A percentile compares a stretch with the other conserved stretches of the same genome.
phyloP scores from a whole-genome alignment of 2,888 invertebrate genomes.

The Lasioglossum oenotherae region DNA sequence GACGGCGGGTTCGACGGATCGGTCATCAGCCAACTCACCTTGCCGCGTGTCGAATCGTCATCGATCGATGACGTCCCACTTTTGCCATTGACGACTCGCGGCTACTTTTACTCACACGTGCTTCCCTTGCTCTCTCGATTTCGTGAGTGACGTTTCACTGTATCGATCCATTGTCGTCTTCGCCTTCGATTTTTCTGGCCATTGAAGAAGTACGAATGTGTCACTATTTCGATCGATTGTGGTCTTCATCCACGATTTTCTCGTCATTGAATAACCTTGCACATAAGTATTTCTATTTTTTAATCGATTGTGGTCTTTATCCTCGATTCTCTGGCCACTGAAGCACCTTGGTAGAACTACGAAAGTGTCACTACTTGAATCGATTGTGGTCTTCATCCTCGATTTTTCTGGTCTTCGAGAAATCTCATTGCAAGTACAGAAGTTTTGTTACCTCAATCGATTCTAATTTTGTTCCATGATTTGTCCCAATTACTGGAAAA shows the following conservation, averaged over 20 bases:
- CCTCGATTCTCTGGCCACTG: background rate
- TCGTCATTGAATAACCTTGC: background rate
- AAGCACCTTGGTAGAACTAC: background rate
- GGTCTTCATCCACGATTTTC: background rate
- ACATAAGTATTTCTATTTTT: too few relatives aligned
- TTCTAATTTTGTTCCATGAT: background rate
- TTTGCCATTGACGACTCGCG: constrained; percentile 16
- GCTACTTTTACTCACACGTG: constrained; percentile 9
- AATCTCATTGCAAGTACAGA: background rate
- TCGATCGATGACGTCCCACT: constrained; percentile 66
- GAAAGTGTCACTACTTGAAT: background rate
- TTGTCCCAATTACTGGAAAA: background rate
- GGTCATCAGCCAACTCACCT: constrained; percentile 62
- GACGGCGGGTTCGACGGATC: constrained; percentile 56
- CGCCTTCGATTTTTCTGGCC: background rate
- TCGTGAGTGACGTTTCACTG: background rate
- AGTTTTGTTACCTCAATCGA: background rate
- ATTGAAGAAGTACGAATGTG: background rate
- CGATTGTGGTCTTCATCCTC: background rate
- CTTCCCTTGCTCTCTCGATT: background rate
- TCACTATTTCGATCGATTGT: background rate
- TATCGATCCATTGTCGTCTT: background rate
- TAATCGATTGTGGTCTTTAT: background rate
- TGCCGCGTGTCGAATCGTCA: constrained; percentile 56
- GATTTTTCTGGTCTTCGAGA: background rate